These are phyloP conservation scores for Drosophila sucinea DNA, from an alignment of 1,140 invertebrate genomes.

Conservation along the genomic window DNA sequence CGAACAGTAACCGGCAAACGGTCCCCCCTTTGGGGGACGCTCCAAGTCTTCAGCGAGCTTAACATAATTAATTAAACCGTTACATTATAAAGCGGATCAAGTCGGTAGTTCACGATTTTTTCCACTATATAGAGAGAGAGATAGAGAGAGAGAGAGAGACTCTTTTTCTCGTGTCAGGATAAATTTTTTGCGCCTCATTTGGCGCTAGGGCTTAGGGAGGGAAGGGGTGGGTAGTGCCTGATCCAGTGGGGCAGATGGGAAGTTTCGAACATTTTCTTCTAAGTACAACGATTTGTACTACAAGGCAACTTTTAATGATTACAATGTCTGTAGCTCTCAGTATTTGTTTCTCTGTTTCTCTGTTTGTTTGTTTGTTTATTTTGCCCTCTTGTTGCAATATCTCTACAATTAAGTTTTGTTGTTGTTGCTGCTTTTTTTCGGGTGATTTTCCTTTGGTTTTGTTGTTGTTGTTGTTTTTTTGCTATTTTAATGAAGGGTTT, in stretches of 20 bases:
- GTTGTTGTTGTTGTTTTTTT: slow-evolving; percentile 28
- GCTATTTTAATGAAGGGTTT: slow-evolving; percentile 65
- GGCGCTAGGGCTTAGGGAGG: slow-evolving; percentile 15
- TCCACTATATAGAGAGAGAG: slow-evolving; percentile 18
- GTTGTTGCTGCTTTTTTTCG: slow-evolving; percentile 35
- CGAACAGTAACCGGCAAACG: no score
- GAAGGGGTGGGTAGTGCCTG: neutral
- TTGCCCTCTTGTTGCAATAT: slow-evolving; percentile 56
- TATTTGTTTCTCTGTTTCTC: slow-evolving; percentile 23
- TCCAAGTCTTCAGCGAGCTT: slow-evolving; percentile 43
- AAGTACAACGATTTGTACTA: slow-evolving; percentile 81
- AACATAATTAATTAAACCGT: slow-evolving; percentile 83
- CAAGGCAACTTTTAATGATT: slow-evolving; percentile 80
- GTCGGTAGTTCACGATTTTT: slow-evolving; percentile 78
- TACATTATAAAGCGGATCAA: slow-evolving; percentile 82
- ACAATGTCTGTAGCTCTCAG: slow-evolving; percentile 58
- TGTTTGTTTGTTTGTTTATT: slow-evolving; percentile 45
- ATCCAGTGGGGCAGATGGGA: slow-evolving; percentile 13
- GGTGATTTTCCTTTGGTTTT: slow-evolving; percentile 55
- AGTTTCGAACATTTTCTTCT: slow-evolving; percentile 69
- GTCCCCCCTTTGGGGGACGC: slow-evolving; percentile 17
- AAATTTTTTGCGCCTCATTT: slow-evolving; percentile 81
- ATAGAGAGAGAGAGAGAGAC: neutral
- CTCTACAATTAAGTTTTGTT: slow-evolving; percentile 77
- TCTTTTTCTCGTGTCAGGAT: slow-evolving; percentile 74